Conservation (phyloP, 1,140 invertebrate species). For the Drosophila repletoides region DNA sequence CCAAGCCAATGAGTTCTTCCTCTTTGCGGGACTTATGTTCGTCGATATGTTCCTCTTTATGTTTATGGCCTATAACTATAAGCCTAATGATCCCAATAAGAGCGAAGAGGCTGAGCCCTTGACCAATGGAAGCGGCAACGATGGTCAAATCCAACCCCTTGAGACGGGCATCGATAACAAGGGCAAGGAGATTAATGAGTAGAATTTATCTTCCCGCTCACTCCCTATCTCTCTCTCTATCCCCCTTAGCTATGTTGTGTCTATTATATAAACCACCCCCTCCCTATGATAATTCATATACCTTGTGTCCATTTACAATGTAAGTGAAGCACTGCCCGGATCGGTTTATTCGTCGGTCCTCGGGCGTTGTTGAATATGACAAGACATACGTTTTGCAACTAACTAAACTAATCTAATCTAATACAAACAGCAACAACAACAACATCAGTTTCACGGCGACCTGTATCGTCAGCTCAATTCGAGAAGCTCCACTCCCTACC, state of each 20-base stretch:
- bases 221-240: slow-evolving; percentile 1
- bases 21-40: slow-evolving; percentile 94
- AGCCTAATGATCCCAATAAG: slow-evolving; percentile 74
- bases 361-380: slow-evolving; percentile 58
- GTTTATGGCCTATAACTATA: slow-evolving; percentile 88
- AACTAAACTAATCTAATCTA: slow-evolving; percentile 46
- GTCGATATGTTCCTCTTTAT: slow-evolving; percentile 92
- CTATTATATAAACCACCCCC: slow-evolving; percentile 42
- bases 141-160: slow-evolving; percentile 25
- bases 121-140: slow-evolving; percentile 20
- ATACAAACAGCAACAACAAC: no score
- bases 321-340: slow-evolving; percentile 25
- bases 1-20: slow-evolving; percentile 90
- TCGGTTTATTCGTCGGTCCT: neutral
- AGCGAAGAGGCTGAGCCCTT: slow-evolving; percentile 46
- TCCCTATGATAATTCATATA: slow-evolving; percentile 7
- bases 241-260: slow-evolving; percentile 37
- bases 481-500: no score
- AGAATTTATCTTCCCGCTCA: no score
- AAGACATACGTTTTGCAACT: slow-evolving; percentile 49
- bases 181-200: slow-evolving; percentile 38
- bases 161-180: slow-evolving; percentile 66
- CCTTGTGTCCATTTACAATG: slow-evolving; percentile 51
- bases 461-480: no score
- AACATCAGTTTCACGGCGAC: no score